Evolutionary conservation across 2,797 vertebrate genomes (phyloP).

Genomic region (Pachyuromys duprasi): DNA sequence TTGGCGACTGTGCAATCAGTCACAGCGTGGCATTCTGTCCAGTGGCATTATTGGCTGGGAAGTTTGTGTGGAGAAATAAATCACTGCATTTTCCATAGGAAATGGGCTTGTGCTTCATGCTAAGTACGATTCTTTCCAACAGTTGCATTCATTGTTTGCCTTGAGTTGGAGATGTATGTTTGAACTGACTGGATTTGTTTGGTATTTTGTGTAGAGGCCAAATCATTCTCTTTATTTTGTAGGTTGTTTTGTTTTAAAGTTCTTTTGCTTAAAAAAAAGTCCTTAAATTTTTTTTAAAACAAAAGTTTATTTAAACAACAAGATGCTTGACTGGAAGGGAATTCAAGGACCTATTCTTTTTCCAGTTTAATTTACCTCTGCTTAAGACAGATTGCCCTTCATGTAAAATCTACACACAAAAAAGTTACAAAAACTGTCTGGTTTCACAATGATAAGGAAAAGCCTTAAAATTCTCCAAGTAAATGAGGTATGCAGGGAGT

Average conservation of each 20-base stretch:
- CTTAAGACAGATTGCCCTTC: background rate
- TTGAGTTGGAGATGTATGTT: conserved; percentile 57
- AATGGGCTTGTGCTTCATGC: conserved; percentile 54
- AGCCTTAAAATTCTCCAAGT: background rate
- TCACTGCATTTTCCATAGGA: conserved; percentile 68
- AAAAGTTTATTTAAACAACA: background rate
- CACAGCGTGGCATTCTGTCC: conserved; percentile 34
- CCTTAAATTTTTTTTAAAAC: background rate
- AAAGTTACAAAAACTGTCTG: background rate
- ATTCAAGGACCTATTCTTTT: background rate
- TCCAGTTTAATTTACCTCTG: background rate
- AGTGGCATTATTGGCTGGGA: conserved; percentile 65
- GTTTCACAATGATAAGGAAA: background rate
- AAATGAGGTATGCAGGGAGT: background rate
- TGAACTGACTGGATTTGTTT: conserved; percentile 46
- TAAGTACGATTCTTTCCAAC: conserved; percentile 56
- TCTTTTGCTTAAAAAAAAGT: conserved; percentile 37
- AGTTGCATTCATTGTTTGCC: conserved; percentile 47
- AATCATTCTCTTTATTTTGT: background rate
- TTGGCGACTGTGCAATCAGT: conserved; percentile 18
- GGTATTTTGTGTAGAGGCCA: conserved; percentile 24
- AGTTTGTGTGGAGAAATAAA: conserved; percentile 67
- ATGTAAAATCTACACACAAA: background rate
- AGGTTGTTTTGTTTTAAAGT: conserved; percentile 5
- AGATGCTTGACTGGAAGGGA: background rate